Base-by-base conservation (phyloP, 2,797 vertebrate species). In the Aldrovandia affinis region DNA sequence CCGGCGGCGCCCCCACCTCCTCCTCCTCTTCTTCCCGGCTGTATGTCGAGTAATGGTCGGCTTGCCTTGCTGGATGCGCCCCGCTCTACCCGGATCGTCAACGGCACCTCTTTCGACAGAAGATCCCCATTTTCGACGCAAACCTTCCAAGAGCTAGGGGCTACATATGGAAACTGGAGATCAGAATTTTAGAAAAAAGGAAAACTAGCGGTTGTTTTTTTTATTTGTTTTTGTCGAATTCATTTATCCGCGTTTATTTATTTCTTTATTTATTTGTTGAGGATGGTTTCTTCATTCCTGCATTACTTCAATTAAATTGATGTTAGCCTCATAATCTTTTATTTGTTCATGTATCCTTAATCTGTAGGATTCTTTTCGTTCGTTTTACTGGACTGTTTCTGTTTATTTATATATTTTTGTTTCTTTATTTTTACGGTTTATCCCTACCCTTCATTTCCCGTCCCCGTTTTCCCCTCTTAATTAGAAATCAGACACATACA, bases 161-260 rank as follows among this genome's bases (percentile, higher is more conserved):
- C 94, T 94, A 93, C 94, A 93, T 96, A 95, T 96, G 95, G 95
- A 96, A 96, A 94, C 95, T 92, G 95, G 94, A 92, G 95, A 95
- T 87, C 95, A 93, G 86, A 95, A 96, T 95, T 96, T 96, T 95
- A 95, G 94, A 86, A 96, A 95, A 93, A 96, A 94, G 92, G 87
- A 91, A 93, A 94, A 92, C 90, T 88, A 89, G 92, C 90, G 83
- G 88, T 93, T 83, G 86, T 88, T 92, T 92, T 92, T 83, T 91
- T 90, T 52, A 73, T 77, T 89, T 87, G 84, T 89, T 86, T 25
- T 80, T 89, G 89, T 82, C 79, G 87, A 88, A 85, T 87, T 89
- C 57, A 78, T 83, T 73, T 88, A 14, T 84, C 78, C 42, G 61
- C 68, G 22, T 84, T 86, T 86, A 85, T 86, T 89, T 83, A 88